Evolutionary conservation across 2,113 vertebrate species (phyloP).

Genomic region (Hippocampus comes): DNA sequence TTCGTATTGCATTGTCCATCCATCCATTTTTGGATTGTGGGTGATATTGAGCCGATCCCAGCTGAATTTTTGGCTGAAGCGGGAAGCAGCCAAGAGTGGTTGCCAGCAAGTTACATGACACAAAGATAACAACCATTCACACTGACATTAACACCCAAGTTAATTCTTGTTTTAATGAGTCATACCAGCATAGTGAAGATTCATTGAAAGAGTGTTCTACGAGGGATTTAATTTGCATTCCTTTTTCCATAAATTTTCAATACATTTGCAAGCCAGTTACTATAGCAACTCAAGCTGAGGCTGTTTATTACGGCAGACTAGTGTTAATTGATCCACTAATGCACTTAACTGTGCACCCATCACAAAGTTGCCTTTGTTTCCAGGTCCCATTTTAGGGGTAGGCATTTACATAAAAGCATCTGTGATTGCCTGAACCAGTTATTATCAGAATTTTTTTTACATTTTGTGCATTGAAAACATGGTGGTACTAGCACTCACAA

Average conservation of each 20-base stretch:
- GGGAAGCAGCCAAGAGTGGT: not conserved
- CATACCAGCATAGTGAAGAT: constrained; percentile 1
- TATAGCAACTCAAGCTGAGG: constrained; percentile 77
- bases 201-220: constrained; percentile 26
- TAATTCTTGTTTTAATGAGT: constrained; percentile 17
- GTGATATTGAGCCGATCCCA: not conserved
- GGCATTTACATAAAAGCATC: constrained; percentile 95
- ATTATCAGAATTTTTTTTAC: constrained; percentile 90
- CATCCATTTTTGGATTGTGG: not conserved
- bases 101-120: not conserved
- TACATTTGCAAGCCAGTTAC: constrained; percentile 81
- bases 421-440: constrained; percentile 85
- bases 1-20: not conserved
- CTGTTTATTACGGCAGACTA: constrained; percentile 85
- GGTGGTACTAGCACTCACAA: constrained; percentile 78
- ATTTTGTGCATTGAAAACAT: constrained; percentile 84
- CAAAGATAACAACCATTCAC: not conserved
- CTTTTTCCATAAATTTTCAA: constrained; percentile 77
- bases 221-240: constrained; percentile 40
- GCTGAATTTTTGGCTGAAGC: not conserved
- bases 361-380: constrained; percentile 94
- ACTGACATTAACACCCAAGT: not conserved
- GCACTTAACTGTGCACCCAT: constrained; percentile 88
- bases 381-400: constrained; percentile 91
- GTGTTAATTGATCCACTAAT: constrained; percentile 99